Base-by-base conservation (phyloP, 2,113 vertebrate species). In the Pantherophis guttatus region DNA sequence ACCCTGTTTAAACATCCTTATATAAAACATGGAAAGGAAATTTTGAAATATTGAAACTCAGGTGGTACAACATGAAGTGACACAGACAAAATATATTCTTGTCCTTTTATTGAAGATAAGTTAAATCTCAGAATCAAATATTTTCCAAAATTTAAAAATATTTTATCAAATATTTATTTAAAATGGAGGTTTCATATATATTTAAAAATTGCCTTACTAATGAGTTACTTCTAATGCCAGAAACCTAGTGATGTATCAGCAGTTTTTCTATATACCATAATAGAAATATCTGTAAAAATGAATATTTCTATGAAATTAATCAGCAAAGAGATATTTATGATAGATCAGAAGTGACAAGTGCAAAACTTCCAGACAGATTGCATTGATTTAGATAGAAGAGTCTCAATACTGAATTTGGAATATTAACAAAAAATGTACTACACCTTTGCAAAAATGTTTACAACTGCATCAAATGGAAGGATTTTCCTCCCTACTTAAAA, bases 181-280 rank as follows among this genome's bases (percentile, higher is more conserved):
- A 94, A 86, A 86, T 87, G 65, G 86, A 26, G 93, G 94, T 92
- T 94, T 95, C 89, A 90, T 96, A 96, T 97, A 90, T 95, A 96
- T 98, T 95, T 95, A 94, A 95, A 96, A 59, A 97, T 95, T 95
- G 93, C 96, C 92, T 94, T 50, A 94, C 94, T 94, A 57, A 17
- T 26, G 0, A 13, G 33, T 94, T 87, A 62, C 91, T 91, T 58
- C 29, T 29, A 54, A 44, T 39, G 59, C 91, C 93, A 92, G 87
- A 39, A 93, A 90, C 91, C 94, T 53, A 91, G 75, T 70, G 95
- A 87, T 48, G 93, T 92, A 91, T 96, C 95, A 95, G 7, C 62
- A 57, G 70, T 6, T 0, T 11, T 81, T 90, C 48, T 48, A 54
- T 88, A 85, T 91, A 48, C 4, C 44, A 5, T 48, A 88, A 87